Evolutionary conservation across 1,140 invertebrate species (phyloP), one percentile per base, ranked within the genome.

Genomic region (Laupala kohalensis): DNA sequence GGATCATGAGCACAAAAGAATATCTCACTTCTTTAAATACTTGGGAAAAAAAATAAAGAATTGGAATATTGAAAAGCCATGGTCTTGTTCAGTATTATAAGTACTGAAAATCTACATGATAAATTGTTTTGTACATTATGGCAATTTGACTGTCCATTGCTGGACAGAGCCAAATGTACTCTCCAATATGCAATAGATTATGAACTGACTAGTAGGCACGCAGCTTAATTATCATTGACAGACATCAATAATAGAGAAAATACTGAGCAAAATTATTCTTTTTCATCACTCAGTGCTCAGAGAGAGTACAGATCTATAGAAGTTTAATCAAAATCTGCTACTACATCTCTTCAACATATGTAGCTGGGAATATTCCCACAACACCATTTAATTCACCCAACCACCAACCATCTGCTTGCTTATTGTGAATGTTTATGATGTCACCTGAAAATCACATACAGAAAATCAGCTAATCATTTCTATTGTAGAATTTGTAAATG

Each of bases 351-450:
- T 95, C 90, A 3, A 96, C 94, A 77, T 96, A 97, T 5, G 93
- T 95, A 2, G 93, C 94, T 1, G 95, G 95, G 77, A 97, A 96
- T 74, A 95, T 95, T 27, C 95, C 95, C 69, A 93, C 88, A 70
- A 85, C 84, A 28, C 94, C 93, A 72, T 91, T 87, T 65, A 94
- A 85, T 75, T 95, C 92, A 12, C 94, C 94, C 69, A 94, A 87
- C 94, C 95, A 97, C 94, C 94, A 97, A 6, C 93, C 94, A 78
- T 95, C 93, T n/a, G 91, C 88, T 78, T 95, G 92, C 78, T 96
- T 95, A 76, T 92, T 90, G 79, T 92, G 92, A 27, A 97, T 89
- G 72, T 90, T 90, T 75, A 97, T 92, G 13, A 94, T 82, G 78
- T 97, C 93, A 74, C 94, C 89, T 90, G 81, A n/a, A 78, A 67